Evolutionary conservation across 1,140 invertebrate genomes (phyloP).

Genomic region (Leptinotarsa lineolata): DNA sequence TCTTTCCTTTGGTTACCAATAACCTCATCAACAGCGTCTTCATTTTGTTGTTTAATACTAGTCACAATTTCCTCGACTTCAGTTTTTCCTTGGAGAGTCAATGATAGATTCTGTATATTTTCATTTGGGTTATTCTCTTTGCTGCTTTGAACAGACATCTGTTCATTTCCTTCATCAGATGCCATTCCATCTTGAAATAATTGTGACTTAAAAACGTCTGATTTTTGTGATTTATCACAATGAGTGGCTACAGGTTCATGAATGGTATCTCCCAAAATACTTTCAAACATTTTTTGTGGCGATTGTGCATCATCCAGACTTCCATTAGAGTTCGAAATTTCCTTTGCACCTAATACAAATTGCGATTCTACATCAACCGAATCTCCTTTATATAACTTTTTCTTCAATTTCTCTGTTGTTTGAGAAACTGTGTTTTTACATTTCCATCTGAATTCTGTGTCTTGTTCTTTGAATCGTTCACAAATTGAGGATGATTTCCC

Average conservation of each 20-base stretch:
- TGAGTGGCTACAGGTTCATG: no score
- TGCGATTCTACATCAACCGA: background rate
- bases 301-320: background rate
- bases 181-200: background rate
- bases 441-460: slow-evolving; percentile 6
- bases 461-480: slow-evolving; percentile 2
- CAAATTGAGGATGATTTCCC: background rate
- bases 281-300: no score
- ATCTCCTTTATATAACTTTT: slow-evolving; percentile 9
- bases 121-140: background rate
- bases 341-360: background rate
- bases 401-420: slow-evolving; percentile 17
- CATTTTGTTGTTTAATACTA: background rate
- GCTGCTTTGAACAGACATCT: background rate
- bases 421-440: slow-evolving; percentile 18
- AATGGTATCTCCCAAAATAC: no score
- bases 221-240: no score
- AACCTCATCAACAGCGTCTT: background rate
- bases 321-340: background rate
- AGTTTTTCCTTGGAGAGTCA: background rate
- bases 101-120: background rate
- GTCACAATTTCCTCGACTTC: background rate
- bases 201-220: background rate
- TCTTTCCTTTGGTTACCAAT: background rate
- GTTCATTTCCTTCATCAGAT: background rate